Conservation (phyloP, 2,113 vertebrate species). For the Myrmophylax atrothorax region DNA sequence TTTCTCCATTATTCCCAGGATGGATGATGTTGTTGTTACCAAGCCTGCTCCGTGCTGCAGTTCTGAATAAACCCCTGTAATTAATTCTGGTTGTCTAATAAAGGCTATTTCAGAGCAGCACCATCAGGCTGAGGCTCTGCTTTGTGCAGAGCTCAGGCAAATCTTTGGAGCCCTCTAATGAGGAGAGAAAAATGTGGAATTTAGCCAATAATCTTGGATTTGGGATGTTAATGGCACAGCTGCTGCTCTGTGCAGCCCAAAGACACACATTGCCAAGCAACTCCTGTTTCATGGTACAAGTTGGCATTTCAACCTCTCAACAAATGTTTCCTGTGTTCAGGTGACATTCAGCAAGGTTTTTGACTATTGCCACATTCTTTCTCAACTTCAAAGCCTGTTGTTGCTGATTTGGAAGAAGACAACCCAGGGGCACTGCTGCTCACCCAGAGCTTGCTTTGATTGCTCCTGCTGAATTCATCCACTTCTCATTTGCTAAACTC, state of each 20-base stretch:
- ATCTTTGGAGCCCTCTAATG: slow-evolving; percentile 43
- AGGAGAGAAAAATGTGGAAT: background rate
- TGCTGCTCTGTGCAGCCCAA: background rate
- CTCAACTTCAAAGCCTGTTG: background rate
- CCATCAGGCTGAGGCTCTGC: background rate
- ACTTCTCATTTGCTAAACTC: background rate
- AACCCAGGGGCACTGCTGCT: background rate
- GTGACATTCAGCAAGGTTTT: background rate
- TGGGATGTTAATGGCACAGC: background rate
- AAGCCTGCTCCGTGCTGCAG: rapidly evolving
- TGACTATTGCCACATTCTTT: background rate
- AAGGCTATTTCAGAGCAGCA: background rate
- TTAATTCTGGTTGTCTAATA: background rate
- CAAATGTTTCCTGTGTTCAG: background rate
- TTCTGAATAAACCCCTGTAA: background rate
- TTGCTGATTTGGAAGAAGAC: background rate
- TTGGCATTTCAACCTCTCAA: background rate
- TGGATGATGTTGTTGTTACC: background rate
- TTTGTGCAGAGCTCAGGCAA: background rate
- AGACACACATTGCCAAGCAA: background rate
- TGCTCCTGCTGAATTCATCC: background rate
- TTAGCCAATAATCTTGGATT: background rate
- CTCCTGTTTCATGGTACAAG: rapidly evolving
- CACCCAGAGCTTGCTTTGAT: background rate
- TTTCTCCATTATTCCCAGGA: background rate